These are phyloP conservation scores for Bombyx mandarina DNA, from an alignment of 1,140 invertebrate genomes.

Conservation along the genomic window DNA sequence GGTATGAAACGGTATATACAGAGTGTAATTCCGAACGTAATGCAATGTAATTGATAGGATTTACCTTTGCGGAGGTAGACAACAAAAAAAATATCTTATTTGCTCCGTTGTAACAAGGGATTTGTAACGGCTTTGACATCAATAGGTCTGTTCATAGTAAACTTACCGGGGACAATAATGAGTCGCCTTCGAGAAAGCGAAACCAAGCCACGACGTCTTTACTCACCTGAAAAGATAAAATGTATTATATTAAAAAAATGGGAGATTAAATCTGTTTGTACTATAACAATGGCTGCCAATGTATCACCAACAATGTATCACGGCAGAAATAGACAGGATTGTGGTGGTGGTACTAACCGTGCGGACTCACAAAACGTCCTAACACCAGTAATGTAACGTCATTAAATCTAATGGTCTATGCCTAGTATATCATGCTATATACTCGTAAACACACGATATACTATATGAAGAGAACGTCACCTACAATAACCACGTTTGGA, in stretches of 20 bases:
- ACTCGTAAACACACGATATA: not conserved
- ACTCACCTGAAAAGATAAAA: constrained; percentile 28
- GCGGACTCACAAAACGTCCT: too few relatives aligned
- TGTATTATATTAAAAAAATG: constrained; percentile 1
- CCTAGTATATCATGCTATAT: too few relatives aligned
- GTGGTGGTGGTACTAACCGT: too few relatives aligned
- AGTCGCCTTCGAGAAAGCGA: constrained; percentile 14
- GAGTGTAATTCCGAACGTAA: constrained; percentile 13
- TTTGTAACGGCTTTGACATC: constrained; percentile 20
- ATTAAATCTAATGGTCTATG: too few relatives aligned
- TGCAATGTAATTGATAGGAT: constrained; percentile 11
- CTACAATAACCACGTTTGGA: constrained; percentile 15
- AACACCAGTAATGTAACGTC: too few relatives aligned
- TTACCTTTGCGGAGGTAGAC: not conserved
- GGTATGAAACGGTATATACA: not conserved
- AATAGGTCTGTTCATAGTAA: constrained; percentile 20
- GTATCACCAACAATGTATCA: too few relatives aligned
- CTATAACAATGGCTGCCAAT: too few relatives aligned
- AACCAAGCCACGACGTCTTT: constrained; percentile 17
- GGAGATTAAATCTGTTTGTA: too few relatives aligned
- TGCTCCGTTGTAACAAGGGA: constrained; percentile 12
- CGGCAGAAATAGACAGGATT: too few relatives aligned
- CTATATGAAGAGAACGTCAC: constrained; percentile 4
- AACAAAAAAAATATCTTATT: constrained; percentile 12
- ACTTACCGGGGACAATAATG: constrained; percentile 17